Base-by-base conservation (phyloP, 2,113 vertebrate genomes). In the Nerophis ophidion region DNA sequence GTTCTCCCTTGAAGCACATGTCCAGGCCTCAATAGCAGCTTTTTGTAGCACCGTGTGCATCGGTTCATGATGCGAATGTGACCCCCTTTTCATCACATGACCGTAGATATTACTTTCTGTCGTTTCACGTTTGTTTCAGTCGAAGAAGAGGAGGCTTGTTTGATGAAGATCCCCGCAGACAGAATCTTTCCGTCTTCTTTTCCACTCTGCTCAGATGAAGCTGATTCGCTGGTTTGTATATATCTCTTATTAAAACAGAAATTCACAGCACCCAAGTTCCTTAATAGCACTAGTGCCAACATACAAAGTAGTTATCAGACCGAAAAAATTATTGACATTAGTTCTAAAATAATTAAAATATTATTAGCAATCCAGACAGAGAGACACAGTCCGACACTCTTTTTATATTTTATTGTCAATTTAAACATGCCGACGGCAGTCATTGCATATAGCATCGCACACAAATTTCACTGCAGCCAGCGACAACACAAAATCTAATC, bases 191-290 rank as follows among this genome's bases (percentile, higher is more conserved):
- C 89, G 15, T 92, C 88, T 16, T 66, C 84, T 42, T 91, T 93
- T 35, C 91, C 91, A 0, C 63, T 66, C 35, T 83, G 74, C 63
- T 57, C 36, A 6, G 66, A 86, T 54, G 76, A 84, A 46, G 72
- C 71, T 2, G 74, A 60, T 6, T 87, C 89, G 7, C 69, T 92
- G 89, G 94, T 97, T 84, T 73, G 92, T 89, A 57, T 58, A 5
- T 9, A n/a, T 35, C 13, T 19, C 36, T 7, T 16, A 1, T 19
- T 48, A 11, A 49, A 13, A 35, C 16, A 33, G 40, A 58, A 16
- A 17, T 9, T 4, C 4, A 19, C 26, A 26, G 26, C 26, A 26
- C 26, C 26, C 26, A 26, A 26, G 26, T 26, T 26, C 26, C 26
- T 26, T 26, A 26, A 26, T 26, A 26, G 26, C 26, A 26, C 26